Evolutionary conservation across 2,113 vertebrate genomes (phyloP).

Genomic region (Chrysochloris asiatica): DNA sequence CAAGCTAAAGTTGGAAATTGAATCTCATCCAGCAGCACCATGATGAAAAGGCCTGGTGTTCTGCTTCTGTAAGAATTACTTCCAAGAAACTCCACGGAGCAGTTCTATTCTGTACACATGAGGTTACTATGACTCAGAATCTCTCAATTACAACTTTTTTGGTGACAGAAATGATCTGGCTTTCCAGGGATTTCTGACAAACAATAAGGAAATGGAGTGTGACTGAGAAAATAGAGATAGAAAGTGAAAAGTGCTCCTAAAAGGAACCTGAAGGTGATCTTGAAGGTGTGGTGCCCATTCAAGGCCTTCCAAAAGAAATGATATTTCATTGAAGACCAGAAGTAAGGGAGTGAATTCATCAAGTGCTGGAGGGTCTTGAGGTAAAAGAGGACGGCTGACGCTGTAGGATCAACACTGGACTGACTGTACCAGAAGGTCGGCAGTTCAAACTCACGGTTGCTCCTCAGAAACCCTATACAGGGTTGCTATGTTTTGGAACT

Average conservation of each 20-base stretch:
- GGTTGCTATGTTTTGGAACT: too few species aligned
- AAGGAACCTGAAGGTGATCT: neutral
- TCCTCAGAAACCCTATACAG: too few species aligned
- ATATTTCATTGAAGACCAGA: neutral
- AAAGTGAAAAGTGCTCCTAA: neutral
- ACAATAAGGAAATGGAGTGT: neutral
- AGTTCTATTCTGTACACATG: neutral
- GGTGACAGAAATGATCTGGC: neutral
- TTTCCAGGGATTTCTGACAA: constrained; percentile 5
- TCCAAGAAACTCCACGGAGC: neutral
- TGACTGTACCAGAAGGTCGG: too few species aligned
- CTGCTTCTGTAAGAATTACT: too few species aligned
- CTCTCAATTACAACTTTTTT: too few species aligned
- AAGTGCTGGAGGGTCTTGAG: neutral
- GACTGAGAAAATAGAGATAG: neutral
- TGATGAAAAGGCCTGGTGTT: neutral
- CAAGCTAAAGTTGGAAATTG: neutral
- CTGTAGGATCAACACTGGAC: too few species aligned
- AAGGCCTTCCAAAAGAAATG: neutral
- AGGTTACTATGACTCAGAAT: neutral
- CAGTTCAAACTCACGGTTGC: too few species aligned
- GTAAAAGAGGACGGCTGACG: neutral
- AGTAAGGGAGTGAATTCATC: neutral
- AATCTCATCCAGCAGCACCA: neutral
- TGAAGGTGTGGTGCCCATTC: neutral